phyloP scores from a whole-genome alignment of 1,140 invertebrate species.

The Eupristina koningsbergeri region DNA sequence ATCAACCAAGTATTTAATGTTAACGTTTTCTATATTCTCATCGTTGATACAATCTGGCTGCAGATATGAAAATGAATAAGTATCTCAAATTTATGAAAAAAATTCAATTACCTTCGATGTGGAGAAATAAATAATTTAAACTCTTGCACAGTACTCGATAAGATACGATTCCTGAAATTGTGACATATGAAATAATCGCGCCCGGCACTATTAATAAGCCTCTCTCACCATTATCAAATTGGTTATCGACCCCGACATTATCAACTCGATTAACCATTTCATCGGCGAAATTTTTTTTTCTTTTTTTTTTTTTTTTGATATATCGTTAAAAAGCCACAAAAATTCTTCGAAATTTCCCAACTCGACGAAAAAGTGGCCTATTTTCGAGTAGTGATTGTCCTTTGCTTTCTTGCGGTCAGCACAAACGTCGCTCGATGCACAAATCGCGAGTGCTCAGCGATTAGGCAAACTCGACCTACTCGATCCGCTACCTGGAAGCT shows the following conservation, averaged over 20 bases:
- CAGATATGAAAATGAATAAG: background rate
- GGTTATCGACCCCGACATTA: background rate
- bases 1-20: background rate
- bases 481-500: constrained; percentile 33
- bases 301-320: background rate
- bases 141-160: background rate
- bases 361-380: background rate
- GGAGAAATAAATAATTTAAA: background rate
- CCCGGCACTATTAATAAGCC: background rate
- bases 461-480: constrained; percentile 12
- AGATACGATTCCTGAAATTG: background rate
- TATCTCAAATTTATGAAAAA: background rate
- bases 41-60: background rate
- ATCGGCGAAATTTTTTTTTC: no score
- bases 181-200: background rate
- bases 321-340: background rate
- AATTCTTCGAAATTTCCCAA: background rate
- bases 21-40: background rate
- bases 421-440: background rate
- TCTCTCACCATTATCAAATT: background rate
- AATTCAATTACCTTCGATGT: background rate
- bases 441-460: background rate
- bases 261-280: background rate
- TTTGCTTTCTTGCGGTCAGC: background rate
- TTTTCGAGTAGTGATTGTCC: background rate